Conservation (phyloP, 2,888 invertebrate genomes). For the Amphipyra berbera region DNA sequence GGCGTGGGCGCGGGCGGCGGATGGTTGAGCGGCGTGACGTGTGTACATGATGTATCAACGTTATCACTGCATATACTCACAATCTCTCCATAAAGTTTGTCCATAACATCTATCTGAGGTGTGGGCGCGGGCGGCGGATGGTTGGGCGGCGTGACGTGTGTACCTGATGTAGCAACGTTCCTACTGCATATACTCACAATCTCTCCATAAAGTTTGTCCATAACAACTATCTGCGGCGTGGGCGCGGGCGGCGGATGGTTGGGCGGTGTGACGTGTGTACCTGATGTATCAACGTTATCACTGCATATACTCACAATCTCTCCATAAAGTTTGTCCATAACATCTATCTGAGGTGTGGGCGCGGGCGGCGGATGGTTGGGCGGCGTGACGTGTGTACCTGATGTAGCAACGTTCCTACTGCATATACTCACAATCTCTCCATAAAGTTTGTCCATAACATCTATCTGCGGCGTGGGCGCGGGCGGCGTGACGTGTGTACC, state of each 20-base stretch:
- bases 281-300: slow-evolving; percentile 88
- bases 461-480: slow-evolving; percentile 82
- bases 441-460: slow-evolving; percentile 67
- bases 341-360: slow-evolving; percentile 82
- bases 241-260: slow-evolving; percentile 67
- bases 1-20: slow-evolving; percentile 76
- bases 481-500: slow-evolving; percentile 70
- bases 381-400: too few relatives aligned
- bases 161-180: slow-evolving; percentile 93
- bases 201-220: slow-evolving; percentile 72
- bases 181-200: slow-evolving; percentile 90
- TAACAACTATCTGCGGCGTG: slow-evolving; percentile 81
- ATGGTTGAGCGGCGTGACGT: slow-evolving; percentile 66
- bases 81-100: slow-evolving; percentile 69
- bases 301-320: slow-evolving; percentile 71
- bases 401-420: neutral
- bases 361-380: slow-evolving; percentile 62
- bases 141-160: slow-evolving; percentile 80
- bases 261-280: slow-evolving; percentile 71
- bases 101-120: slow-evolving; percentile 79
- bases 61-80: slow-evolving; percentile 64
- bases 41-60: slow-evolving; percentile 90
- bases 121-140: slow-evolving; percentile 72
- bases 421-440: slow-evolving; percentile 74
- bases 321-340: slow-evolving; percentile 71